Evolutionary conservation across 2,113 vertebrate species (phyloP).

Genomic region (Raphicerus campestris): DNA sequence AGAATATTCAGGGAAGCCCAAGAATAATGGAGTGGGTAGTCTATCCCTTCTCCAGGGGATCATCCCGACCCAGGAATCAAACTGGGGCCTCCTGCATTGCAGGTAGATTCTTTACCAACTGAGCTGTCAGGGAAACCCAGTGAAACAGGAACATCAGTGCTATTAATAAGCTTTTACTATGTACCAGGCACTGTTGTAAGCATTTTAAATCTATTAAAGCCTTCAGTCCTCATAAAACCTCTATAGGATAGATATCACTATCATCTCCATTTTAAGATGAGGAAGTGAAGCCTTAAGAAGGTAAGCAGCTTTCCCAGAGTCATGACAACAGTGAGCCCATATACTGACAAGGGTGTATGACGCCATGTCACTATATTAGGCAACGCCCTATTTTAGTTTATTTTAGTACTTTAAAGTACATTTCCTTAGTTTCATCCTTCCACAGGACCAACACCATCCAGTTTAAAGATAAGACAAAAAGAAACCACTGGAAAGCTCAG

Average conservation of each 20-base stretch:
- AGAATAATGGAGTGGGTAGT: neutral
- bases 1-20: too few species aligned
- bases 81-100: neutral
- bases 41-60: neutral
- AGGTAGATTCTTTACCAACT: neutral
- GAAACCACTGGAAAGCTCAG: neutral
- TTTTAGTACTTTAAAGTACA: neutral
- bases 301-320: neutral
- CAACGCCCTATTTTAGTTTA: neutral
- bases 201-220: neutral
- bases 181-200: neutral
- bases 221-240: neutral
- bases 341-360: neutral
- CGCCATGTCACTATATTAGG: neutral
- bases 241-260: neutral
- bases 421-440: constrained; percentile 16
- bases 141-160: neutral
- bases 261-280: neutral
- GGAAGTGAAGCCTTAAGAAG: neutral
- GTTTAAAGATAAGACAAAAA: constrained; percentile 4
- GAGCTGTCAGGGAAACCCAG: neutral
- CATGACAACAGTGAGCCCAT: neutral
- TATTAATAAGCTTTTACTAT: neutral
- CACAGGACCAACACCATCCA: neutral
- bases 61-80: neutral